Evolutionary conservation across 1,140 invertebrate species (phyloP).

Genomic region (Cydia amplana): DNA sequence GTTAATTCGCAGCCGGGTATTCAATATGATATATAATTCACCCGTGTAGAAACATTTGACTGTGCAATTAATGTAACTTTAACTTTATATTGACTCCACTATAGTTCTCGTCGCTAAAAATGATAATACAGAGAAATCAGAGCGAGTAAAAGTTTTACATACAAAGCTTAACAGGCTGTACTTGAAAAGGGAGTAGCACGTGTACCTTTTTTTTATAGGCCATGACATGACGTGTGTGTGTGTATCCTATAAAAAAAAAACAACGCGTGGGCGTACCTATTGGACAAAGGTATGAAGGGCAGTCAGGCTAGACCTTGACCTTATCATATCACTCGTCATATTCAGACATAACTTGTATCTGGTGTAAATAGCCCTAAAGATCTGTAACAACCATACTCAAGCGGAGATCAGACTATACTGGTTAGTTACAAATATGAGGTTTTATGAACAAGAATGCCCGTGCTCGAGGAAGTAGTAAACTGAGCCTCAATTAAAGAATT

Average conservation of each 20-base stretch:
- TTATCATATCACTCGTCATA: constrained; percentile 1
- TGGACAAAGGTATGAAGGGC: constrained; percentile 2
- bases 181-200: not conserved
- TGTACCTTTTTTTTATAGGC: not conserved
- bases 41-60: too few relatives aligned
- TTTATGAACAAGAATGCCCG: not conserved
- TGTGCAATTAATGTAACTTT: too few relatives aligned
- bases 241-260: not conserved
- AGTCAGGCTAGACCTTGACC: constrained; percentile 9
- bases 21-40: too few relatives aligned
- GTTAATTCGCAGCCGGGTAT: too few relatives aligned
- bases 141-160: too few relatives aligned
- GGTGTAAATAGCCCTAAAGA: not conserved
- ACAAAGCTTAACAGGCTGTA: not conserved
- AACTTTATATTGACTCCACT: too few relatives aligned
- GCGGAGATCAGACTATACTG: not conserved
- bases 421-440: not conserved
- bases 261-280: not conserved
- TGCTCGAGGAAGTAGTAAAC: not conserved
- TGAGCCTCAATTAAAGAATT: not conserved
- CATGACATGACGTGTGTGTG: constrained; percentile 4
- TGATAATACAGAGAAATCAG: too few relatives aligned
- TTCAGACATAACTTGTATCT: not conserved
- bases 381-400: not conserved
- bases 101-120: too few relatives aligned